These are phyloP conservation scores for Holcopasites calliopsidis DNA, from an alignment of 1,140 invertebrate species.

Conservation along the genomic window DNA sequence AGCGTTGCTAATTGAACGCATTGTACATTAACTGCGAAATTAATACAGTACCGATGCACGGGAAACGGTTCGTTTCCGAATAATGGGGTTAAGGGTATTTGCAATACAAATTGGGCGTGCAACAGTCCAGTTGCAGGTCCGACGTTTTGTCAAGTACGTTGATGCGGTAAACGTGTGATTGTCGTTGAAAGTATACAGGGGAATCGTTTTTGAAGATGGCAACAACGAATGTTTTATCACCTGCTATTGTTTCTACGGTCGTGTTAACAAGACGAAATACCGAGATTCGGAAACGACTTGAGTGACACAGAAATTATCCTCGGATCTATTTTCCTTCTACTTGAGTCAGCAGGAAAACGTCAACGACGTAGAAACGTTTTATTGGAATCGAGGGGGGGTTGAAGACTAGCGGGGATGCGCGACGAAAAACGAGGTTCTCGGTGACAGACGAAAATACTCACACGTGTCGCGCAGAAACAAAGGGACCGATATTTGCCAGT, in stretches of 20 bases:
- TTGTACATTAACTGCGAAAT: constrained; percentile 24
- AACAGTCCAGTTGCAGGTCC: no score
- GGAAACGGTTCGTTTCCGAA: no score
- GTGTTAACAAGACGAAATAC: neutral
- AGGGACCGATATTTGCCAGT: neutral
- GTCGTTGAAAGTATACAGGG: neutral
- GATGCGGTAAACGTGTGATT: no score
- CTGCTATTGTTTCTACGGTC: neutral
- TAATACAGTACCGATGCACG: neutral
- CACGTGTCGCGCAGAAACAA: constrained; percentile 1
- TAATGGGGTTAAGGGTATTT: constrained; percentile 8
- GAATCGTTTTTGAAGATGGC: neutral
- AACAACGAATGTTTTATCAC: neutral
- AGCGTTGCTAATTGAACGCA: constrained; percentile 28
- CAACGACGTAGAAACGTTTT: constrained; percentile 21
- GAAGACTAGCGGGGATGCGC: neutral
- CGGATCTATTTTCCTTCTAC: neutral
- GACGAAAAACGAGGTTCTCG: constrained; percentile 11
- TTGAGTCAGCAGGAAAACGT: neutral
- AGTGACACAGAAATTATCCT: neutral
- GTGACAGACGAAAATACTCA: constrained; percentile 2
- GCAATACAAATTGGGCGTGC: neutral
- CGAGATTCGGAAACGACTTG: neutral
- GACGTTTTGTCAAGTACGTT: no score
- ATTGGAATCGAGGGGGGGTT: neutral